Evolutionary conservation across 2,113 vertebrate genomes (phyloP).

Genomic region (Notothenia coriiceps): DNA sequence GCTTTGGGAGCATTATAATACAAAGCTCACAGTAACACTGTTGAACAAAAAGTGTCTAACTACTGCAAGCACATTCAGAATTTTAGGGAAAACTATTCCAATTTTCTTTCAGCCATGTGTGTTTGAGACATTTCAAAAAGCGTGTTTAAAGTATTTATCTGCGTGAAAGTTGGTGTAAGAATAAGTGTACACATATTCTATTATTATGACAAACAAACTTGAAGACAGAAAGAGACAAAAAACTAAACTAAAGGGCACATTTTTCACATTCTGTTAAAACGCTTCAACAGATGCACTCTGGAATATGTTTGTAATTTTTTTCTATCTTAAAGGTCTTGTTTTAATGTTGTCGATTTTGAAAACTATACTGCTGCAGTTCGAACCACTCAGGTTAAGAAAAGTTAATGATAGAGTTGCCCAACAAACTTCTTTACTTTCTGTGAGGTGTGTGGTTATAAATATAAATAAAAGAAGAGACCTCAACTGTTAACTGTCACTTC

Average conservation of each 20-base stretch:
- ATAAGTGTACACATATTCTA: background rate
- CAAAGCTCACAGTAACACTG: slow-evolving; percentile 27
- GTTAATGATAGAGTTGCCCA: slow-evolving; percentile 24
- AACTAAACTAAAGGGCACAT: background rate
- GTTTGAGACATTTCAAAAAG: background rate
- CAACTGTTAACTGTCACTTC: slow-evolving; percentile 25
- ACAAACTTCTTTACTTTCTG: background rate
- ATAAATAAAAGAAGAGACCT: slow-evolving; percentile 11
- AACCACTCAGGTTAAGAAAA: background rate
- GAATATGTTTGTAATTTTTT: background rate
- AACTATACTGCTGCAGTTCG: background rate
- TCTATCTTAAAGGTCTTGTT: background rate
- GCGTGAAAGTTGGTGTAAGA: background rate
- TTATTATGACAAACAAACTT: background rate
- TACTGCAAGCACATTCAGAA: slow-evolving; percentile 24
- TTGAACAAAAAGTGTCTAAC: slow-evolving; percentile 23
- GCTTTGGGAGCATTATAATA: slow-evolving; percentile 25
- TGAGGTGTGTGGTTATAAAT: background rate
- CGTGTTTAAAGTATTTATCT: slow-evolving; percentile 6
- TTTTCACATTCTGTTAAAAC: slow-evolving; percentile 8
- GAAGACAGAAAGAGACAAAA: background rate
- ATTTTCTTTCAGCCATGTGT: background rate
- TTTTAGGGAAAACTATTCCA: background rate
- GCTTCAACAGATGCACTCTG: background rate
- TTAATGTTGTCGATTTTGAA: slow-evolving; percentile 10